Evolutionary conservation across 92 coral and sea anemone genomes (phyloP), one percentile per base, ranked within the genome.

Genomic region (Umimayanthus kanabou): DNA sequence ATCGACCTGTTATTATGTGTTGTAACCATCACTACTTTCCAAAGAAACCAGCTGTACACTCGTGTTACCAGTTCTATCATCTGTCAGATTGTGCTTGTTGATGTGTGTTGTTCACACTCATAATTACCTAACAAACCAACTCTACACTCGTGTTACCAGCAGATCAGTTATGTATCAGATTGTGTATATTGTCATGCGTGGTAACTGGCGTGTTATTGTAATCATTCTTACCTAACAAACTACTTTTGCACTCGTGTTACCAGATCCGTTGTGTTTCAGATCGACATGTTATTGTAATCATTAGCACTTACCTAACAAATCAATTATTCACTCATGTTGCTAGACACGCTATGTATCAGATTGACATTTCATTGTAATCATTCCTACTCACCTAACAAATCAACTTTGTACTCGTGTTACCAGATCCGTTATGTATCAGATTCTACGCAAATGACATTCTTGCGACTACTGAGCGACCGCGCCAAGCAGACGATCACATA

Each of bases 401-500:
- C 47, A 4, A 14, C 40, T 28, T 40, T 30, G 2, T 40, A 74
- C 3, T 74, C 20, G 23, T 22, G 58, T 74, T 74, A 30, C 42
- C 93, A 96, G 98, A 90, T 96, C 80, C 82, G 90, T 37, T 96
- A 95, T 87, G 89, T 91, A 49, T 81, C 94, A 58, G 99, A 96
- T 72, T 93, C 95, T 39, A 93, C 94, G 49, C 99, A 96, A 86
- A 83, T 96, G 89, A 90, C 88, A 76, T 96, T 96, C 81, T 88
- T 96, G 55, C 98, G 95, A 61, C 92, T 96, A 7, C 91, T 96
- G 57, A 95, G 98, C 64, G 95, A 94, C 85, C 95, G 92, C 81
- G 98, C 98, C 50, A 91, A 88, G 85, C 99, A 96, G 81, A 92
- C 86, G 26, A 91, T 96, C 55, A 95, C 97, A 65, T 96, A 96